phyloP scores from a whole-genome alignment of 2,888 invertebrate species.

The Galeruca laticollis region DNA sequence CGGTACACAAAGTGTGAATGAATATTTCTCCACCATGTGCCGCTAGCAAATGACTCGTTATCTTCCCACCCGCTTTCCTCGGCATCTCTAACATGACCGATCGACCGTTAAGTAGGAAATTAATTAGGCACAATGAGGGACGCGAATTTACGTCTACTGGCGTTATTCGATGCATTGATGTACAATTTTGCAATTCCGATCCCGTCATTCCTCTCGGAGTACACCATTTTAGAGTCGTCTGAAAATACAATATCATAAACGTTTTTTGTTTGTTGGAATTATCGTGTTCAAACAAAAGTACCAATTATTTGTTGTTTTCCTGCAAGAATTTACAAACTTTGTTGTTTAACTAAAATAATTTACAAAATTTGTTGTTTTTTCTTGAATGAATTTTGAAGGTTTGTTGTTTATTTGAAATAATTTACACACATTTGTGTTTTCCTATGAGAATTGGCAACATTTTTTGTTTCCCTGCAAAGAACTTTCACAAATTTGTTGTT shows the following conservation, averaged over 20 bases:
- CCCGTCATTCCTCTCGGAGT: constrained; percentile 91
- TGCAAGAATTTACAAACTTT: no score
- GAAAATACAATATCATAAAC: constrained; percentile 17
- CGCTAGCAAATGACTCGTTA: constrained; percentile 92
- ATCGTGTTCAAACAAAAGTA: no score
- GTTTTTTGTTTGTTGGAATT: no score
- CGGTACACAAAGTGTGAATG: constrained; percentile 90
- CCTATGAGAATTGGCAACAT: no score
- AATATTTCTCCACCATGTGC: constrained; percentile 97
- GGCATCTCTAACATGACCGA: constrained; percentile 93
- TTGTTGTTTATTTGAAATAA: no score
- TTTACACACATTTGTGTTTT: no score
- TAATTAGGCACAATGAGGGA: constrained; percentile 96
- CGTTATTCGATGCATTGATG: constrained; percentile 90
- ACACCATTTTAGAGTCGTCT: constrained; percentile 95
- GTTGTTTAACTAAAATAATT: no score
- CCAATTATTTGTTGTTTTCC: no score
- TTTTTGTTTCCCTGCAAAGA: no score
- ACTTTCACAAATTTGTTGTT: no score
- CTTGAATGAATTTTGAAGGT: no score
- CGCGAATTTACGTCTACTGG: constrained; percentile 97
- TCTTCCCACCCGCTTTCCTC: constrained; percentile 84
- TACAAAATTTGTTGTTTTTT: no score
- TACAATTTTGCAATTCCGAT: constrained; percentile 83
- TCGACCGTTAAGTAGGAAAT: constrained; percentile 95